These are phyloP conservation scores for Chaetodon trifascialis DNA, from an alignment of 2,113 vertebrate species.

Conservation along the genomic window DNA sequence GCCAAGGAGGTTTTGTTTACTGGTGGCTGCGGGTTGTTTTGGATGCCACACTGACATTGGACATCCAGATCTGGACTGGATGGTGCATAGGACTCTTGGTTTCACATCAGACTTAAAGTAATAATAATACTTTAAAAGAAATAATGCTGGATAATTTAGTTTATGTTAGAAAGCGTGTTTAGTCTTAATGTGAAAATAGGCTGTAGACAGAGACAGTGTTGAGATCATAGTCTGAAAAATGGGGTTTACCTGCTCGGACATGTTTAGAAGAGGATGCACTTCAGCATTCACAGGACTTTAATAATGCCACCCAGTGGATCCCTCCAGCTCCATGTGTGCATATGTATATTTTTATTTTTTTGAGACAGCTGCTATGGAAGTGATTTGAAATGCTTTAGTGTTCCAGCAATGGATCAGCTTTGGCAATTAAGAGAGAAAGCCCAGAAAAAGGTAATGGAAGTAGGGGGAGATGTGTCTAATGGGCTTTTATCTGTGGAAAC, in stretches of 20 bases:
- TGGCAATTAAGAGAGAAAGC: slow-evolving; percentile 83
- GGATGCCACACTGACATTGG: slow-evolving; percentile 69
- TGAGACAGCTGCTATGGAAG: slow-evolving; percentile 75
- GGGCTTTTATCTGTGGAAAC: slow-evolving; percentile 89
- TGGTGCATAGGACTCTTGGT: slow-evolving; percentile 29
- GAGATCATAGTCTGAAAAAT: background rate
- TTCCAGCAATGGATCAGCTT: slow-evolving; percentile 79
- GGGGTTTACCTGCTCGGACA: slow-evolving; percentile 13
- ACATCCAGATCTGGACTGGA: slow-evolving; percentile 39
- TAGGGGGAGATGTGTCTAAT: slow-evolving; percentile 85
- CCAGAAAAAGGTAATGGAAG: slow-evolving; percentile 82
- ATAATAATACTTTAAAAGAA: background rate
- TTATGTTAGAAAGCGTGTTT: background rate
- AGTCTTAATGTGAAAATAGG: background rate
- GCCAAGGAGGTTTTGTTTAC: slow-evolving; percentile 83
- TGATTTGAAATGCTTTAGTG: slow-evolving; percentile 80
- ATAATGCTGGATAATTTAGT: background rate
- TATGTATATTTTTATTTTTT: slow-evolving; percentile 58
- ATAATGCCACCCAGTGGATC: slow-evolving; percentile 41
- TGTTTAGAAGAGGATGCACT: slow-evolving; percentile 13
- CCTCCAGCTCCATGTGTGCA: slow-evolving; percentile 48
- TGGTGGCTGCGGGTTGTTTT: slow-evolving; percentile 66
- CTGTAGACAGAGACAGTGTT: background rate
- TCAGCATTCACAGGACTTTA: slow-evolving; percentile 33
- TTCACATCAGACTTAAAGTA: slow-evolving; percentile 7